Conservation (phyloP, 2,888 invertebrate species). For the Acanthosepion pharaonis region DNA sequence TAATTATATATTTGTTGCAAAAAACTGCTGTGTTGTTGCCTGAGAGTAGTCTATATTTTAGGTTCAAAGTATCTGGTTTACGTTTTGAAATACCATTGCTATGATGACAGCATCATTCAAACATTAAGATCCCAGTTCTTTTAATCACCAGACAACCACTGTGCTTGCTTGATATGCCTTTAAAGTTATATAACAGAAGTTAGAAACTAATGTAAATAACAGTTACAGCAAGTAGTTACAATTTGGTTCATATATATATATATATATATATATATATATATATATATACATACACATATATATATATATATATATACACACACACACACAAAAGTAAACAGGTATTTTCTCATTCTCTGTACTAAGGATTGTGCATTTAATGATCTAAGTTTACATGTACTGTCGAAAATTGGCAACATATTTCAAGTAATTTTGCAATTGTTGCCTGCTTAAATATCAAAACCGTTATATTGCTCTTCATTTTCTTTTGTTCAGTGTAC, state of each 20-base stretch:
- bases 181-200: background rate
- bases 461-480: too few relatives aligned
- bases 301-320: too few relatives aligned
- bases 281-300: background rate
- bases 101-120: background rate
- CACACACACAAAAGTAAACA: background rate
- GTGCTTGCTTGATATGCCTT: background rate
- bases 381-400: background rate
- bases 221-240: background rate
- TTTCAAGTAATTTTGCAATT: too few relatives aligned
- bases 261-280: too few relatives aligned
- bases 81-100: too few relatives aligned
- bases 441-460: too few relatives aligned
- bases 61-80: too few relatives aligned
- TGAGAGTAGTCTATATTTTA: too few relatives aligned
- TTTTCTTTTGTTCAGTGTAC: too few relatives aligned
- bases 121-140: background rate
- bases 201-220: background rate
- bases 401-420: too few relatives aligned
- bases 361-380: background rate
- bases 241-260: background rate
- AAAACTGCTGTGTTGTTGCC: too few relatives aligned
- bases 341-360: background rate
- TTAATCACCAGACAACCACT: background rate
- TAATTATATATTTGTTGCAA: too few relatives aligned